Conservation (phyloP, 2,888 invertebrate species). For the Lamellibrachia satsuma region DNA sequence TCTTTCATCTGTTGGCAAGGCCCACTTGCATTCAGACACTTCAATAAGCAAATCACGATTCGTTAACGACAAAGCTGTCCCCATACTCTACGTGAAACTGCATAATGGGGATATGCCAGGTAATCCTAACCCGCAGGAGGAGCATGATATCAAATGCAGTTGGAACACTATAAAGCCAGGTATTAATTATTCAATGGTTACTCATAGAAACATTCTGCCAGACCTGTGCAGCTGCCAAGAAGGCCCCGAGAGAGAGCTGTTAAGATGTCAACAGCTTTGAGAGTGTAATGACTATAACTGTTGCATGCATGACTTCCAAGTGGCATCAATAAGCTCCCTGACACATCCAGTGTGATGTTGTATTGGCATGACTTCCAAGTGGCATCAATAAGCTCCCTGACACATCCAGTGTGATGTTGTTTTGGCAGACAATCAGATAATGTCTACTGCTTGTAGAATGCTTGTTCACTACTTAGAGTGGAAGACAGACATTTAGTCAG, state of each 20-base stretch:
- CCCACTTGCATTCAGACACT: not conserved
- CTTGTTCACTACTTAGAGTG: no score
- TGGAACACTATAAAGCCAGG: conserved; percentile 4
- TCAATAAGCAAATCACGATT: conserved; percentile 10
- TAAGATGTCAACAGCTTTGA: not conserved
- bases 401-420: not conserved
- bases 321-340: not conserved
- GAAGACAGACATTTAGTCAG: no score
- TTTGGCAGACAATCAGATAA: not conserved
- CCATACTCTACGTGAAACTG: not conserved
- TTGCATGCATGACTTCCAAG: not conserved
- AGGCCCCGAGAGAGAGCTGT: not conserved
- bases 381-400: not conserved
- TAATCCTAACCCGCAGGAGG: not conserved
- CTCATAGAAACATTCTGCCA: not conserved
- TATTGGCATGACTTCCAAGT: not conserved
- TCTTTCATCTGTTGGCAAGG: not conserved
- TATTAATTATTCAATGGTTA: conserved; percentile 13
- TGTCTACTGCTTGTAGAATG: no score
- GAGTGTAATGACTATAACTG: not conserved
- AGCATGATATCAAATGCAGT: not conserved
- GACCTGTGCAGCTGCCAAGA: not conserved
- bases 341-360: not conserved
- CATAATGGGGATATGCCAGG: not conserved
- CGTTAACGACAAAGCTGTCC: not conserved